Base-by-base conservation (phyloP, 2,797 vertebrate species). In the Falco novaeseelandiae region DNA sequence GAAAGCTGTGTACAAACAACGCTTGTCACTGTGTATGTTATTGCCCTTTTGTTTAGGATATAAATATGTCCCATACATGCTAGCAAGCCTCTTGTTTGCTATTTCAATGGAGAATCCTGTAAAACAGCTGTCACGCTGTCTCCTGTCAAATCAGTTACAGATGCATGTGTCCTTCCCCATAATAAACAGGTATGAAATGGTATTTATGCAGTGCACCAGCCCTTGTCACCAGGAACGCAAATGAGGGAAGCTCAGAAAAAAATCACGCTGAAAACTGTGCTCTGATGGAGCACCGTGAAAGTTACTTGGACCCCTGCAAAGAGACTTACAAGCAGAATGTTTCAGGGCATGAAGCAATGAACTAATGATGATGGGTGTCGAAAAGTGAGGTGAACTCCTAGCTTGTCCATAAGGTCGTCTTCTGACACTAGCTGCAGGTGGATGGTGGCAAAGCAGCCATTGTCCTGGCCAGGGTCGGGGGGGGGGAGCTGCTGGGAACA, bases 141-240 rank as follows among this genome's bases (percentile, higher is more conserved):
- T 95, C 51, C 89, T 94, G 92, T 97, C 94, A 96, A 93, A 96
- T 95, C 91, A 65, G 90, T 89, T 95, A 89, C 89, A 96, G 86
- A 95, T 62, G 52, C 51, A 11, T 36, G 61, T 87, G 90, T 84
- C 95, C 82, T 94, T 91, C 73, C 51, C 55, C 87, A 85, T 94
- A 96, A 95, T 93, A 86, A 97, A 92, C 83, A 96, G 96, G 96
- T 95, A 95, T 81, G 87, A 96, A 96, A 97, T 95, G 87, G 59
- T 93, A 86, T 96, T 90, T 90, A 93, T 83, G 82, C 63, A 23
- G 14, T 32, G 72, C 0, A 18, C 90, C 92, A 96, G 90, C 93
- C 70, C 92, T 93, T 95, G 91, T 96, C 95, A 92, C 76, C 0
- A 2, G 58, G 58, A 94, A 76, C 7, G 65, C 42, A 91, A 93